Base-by-base conservation (phyloP, 2,113 vertebrate genomes). In the Eulemur macaco region DNA sequence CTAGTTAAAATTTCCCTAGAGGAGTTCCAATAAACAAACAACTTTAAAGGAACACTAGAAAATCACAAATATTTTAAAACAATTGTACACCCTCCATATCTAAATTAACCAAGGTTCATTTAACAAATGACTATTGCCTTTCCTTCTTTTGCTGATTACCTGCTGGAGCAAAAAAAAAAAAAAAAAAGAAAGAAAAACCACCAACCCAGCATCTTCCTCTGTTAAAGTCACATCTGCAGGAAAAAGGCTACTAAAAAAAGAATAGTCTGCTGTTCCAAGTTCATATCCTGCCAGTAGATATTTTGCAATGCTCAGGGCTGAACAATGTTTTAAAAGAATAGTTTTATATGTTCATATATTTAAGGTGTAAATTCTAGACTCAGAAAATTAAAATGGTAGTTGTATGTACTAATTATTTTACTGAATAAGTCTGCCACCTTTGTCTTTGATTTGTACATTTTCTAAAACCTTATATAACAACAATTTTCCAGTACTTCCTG, bases 161-260 rank as follows among this genome's bases (percentile, higher is more conserved):
- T 20, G 50, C 50, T 15, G 50, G 69, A 23, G 54, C 63, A 47
- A 27, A 71, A 4, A 82, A 6, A 56, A 80, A 68, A 85, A 87
- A 60, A 47, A 54, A 94, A 80, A 1, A 64, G 11, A 20, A 31
- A 50, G 21, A 56, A 13, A 95, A 69, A 7, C 37, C 83, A 88
- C 83, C 73, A 64, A 10, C 1, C 11, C 14, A 80, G 47, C 13
- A 86, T 68, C 94, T 85, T 96, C n/a, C 91, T 94, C 76, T 92
- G 54, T 92, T 95, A 81, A 80, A 94, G 68, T 87, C 94, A 96
- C 96, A 97, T 56, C 94, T 83, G 89, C n/a, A 97, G 83, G 89
- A 91, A 95, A 96, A 96, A 91, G 84, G 52, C 64, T 96, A 86
- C 89, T 97, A 97, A 97, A 98, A 98, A 97, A 98, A 86, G 63